Percentiles rank a stretch among this genome's conserved stretches.
Conservation (phyloP, 2,888 invertebrate genomes). For the Alviniconcha strummeri region DNA sequence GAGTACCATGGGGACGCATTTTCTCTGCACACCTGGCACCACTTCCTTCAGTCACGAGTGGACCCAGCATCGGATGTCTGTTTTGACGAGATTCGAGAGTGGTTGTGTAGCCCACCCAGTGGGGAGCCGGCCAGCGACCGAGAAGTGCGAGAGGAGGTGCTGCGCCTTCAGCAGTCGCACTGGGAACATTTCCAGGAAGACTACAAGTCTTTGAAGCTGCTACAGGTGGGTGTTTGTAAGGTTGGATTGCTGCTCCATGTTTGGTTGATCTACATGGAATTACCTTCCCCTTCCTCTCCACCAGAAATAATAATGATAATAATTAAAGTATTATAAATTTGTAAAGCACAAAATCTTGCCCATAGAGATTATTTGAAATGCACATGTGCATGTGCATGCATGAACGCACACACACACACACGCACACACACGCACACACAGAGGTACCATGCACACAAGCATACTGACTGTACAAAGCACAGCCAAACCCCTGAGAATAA, state of each 20-base stretch:
- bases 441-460: too few relatives aligned
- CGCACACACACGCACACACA: too few relatives aligned
- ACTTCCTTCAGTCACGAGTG: conserved; percentile 55
- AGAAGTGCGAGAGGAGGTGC: conserved; percentile 53
- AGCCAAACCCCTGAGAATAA: too few relatives aligned
- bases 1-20: conserved; percentile 66
- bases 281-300: not conserved
- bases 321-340: too few relatives aligned
- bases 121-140: conserved; percentile 44
- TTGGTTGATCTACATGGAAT: not conserved
- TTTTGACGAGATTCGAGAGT: conserved; percentile 65
- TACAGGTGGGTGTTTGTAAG: conserved; percentile 40
- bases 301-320: not conserved
- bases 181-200: conserved; percentile 42
- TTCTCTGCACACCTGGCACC: conserved; percentile 61
- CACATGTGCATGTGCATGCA: too few relatives aligned
- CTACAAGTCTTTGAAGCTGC: conserved; percentile 38
- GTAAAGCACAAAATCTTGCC: too few relatives aligned
- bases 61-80: conserved; percentile 54
- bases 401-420: too few relatives aligned
- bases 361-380: too few relatives aligned
- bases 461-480: too few relatives aligned
- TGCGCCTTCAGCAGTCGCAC: conserved; percentile 44
- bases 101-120: conserved; percentile 56
- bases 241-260: not conserved